phyloP scores from a whole-genome alignment of 2,797 vertebrate genomes.

The Sebastolobus alascanus region DNA sequence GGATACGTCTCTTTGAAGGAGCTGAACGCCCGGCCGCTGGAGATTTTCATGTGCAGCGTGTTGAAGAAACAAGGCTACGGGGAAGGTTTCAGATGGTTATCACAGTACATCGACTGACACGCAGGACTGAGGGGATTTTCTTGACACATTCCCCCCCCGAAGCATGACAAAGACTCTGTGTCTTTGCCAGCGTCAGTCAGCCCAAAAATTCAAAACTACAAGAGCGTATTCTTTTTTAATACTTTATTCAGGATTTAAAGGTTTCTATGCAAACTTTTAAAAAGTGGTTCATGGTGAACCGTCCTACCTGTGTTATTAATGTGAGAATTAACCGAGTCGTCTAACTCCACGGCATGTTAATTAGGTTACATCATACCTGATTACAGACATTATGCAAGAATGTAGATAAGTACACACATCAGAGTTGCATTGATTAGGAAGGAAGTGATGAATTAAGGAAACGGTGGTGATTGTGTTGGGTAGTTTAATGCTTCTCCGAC shows the following conservation, averaged over 20 bases:
- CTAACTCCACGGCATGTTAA: conserved; percentile 29
- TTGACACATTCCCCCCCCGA: conserved; percentile 31
- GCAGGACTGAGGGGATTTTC: conserved; percentile 19
- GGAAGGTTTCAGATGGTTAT: conserved; percentile 98
- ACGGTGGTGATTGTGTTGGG: neutral
- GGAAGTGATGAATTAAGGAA: conserved; percentile 9
- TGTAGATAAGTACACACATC: conserved; percentile 34
- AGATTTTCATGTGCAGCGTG: conserved; percentile 99
- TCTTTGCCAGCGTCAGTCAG: conserved; percentile 28
- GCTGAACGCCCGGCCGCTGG: conserved; percentile 90
- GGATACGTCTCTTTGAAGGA: conserved; percentile 91
- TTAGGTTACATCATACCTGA: conserved; percentile 18
- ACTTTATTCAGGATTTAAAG: conserved; percentile 54
- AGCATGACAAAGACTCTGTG: conserved; percentile 24
- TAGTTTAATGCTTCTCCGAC: conserved; percentile 28
- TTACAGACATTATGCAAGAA: conserved; percentile 40
- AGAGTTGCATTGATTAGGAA: conserved; percentile 33
- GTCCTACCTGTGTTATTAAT: conserved; percentile 38
- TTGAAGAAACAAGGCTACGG: conserved; percentile 96
- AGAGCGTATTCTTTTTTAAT: conserved; percentile 34
- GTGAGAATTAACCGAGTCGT: conserved; percentile 26
- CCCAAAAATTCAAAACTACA: conserved; percentile 22
- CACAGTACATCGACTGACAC: conserved; percentile 94
- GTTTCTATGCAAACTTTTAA: conserved; percentile 74
- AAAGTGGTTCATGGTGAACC: conserved; percentile 53